phyloP scores from a whole-genome alignment of 2,888 invertebrate genomes.

The Stictocephala bisonia region DNA sequence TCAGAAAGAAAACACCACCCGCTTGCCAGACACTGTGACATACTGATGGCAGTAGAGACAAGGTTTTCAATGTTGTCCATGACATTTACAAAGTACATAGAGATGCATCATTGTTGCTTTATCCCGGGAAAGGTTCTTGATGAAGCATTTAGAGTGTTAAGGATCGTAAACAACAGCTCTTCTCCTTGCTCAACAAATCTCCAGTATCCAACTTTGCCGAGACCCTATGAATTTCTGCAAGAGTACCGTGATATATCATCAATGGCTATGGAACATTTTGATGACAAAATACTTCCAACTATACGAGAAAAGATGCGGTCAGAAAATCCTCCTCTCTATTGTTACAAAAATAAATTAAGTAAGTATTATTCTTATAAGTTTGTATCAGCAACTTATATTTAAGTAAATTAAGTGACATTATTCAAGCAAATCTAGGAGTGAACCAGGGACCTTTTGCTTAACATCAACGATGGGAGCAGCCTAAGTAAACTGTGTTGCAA shows the following conservation, averaged over 20 bases:
- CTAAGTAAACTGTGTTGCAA: too few species aligned
- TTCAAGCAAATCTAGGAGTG: too few species aligned
- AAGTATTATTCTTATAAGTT: neutral
- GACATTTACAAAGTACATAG: slow-evolving; percentile 92
- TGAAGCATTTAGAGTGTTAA: slow-evolving; percentile 82
- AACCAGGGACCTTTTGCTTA: too few species aligned
- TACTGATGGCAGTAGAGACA: slow-evolving; percentile 90
- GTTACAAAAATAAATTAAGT: neutral
- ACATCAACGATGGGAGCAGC: too few species aligned
- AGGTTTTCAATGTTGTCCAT: slow-evolving; percentile 91
- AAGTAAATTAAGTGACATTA: too few species aligned
- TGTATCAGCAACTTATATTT: neutral
- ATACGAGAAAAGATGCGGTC: slow-evolving; percentile 61
- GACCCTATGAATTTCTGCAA: slow-evolving; percentile 86
- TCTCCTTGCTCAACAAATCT: slow-evolving; percentile 63
- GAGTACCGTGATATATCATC: slow-evolving; percentile 92
- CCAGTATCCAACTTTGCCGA: slow-evolving; percentile 67
- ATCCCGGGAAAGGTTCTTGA: slow-evolving; percentile 95
- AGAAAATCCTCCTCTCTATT: neutral
- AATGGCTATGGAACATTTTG: slow-evolving; percentile 97
- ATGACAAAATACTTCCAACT: slow-evolving; percentile 82
- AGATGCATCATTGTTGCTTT: slow-evolving; percentile 86
- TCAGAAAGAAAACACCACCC: slow-evolving; percentile 89
- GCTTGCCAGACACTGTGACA: slow-evolving; percentile 88
- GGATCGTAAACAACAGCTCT: slow-evolving; percentile 69